phyloP scores from a whole-genome alignment of 1,140 invertebrate genomes.

The Bombus superbus region DNA sequence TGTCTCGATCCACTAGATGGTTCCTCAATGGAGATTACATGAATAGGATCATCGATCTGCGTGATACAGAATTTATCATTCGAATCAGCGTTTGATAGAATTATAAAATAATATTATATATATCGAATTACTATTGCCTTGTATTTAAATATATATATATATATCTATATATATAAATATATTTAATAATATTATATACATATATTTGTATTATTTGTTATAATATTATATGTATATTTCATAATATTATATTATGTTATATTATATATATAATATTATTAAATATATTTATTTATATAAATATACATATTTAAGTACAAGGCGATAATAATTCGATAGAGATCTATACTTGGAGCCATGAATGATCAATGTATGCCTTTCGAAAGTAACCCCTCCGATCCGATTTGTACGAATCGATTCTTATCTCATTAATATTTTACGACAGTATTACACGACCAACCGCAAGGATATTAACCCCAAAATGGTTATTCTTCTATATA shows the following conservation, averaged over 20 bases:
- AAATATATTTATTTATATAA: too few species aligned
- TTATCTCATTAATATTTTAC: constrained; percentile 16
- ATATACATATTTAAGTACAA: too few species aligned
- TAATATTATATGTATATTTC: too few species aligned
- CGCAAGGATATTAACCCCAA: constrained; percentile 68
- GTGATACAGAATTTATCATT: constrained; percentile 31
- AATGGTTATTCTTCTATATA: constrained; percentile 64
- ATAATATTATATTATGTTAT: too few species aligned
- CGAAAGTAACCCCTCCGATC: neutral
- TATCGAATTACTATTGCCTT: too few species aligned
- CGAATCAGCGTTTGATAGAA: too few species aligned
- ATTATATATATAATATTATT: too few species aligned
- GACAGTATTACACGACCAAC: constrained; percentile 17
- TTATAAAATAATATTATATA: too few species aligned
- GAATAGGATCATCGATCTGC: constrained; percentile 86
- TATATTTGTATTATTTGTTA: too few species aligned
- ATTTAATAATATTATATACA: too few species aligned
- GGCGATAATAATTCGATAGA: neutral
- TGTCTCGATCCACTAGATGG: constrained; percentile 80
- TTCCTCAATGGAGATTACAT: constrained; percentile 86
- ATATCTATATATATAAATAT: too few species aligned
- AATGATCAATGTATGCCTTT: neutral
- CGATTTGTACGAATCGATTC: neutral
- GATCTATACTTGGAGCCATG: neutral
- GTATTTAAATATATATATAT: too few species aligned